Evolutionary conservation across 2,797 vertebrate species (phyloP).

Genomic region (Pangasius macronema): DNA sequence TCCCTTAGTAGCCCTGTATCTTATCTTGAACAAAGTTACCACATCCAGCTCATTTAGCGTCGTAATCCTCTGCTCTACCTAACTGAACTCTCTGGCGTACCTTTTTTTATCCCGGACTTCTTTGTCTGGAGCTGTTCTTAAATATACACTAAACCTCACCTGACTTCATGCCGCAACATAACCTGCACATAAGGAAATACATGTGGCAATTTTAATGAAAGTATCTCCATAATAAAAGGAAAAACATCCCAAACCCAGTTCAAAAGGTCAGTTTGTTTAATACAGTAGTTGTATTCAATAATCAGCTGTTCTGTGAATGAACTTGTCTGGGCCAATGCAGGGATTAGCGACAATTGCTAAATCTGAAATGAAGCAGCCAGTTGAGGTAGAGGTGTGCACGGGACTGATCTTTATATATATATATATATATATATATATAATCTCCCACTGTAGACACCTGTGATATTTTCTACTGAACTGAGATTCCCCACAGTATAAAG

Average conservation of each 20-base stretch:
- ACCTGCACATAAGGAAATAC: neutral
- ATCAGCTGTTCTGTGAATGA: slow-evolving; percentile 16
- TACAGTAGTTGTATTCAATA: neutral
- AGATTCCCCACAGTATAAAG: neutral
- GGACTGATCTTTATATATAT: neutral
- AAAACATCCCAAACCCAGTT: neutral
- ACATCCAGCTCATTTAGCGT: neutral
- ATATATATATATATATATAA: too few species aligned
- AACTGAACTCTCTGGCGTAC: slow-evolving; percentile 1
- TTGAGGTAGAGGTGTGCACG: neutral
- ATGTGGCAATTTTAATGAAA: neutral
- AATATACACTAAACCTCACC: slow-evolving; percentile 11
- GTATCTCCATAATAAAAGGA: neutral
- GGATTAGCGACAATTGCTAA: slow-evolving; percentile 70
- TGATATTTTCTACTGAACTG: neutral
- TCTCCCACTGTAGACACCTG: neutral
- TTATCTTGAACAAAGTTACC: slow-evolving; percentile 9
- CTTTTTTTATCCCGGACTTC: neutral
- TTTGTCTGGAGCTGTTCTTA: neutral
- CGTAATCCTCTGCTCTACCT: neutral
- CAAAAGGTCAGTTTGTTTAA: neutral
- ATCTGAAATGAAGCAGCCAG: slow-evolving; percentile 33
- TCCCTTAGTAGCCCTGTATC: neutral
- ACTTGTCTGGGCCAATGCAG: slow-evolving; percentile 43
- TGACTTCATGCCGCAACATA: slow-evolving; percentile 13